Evolutionary conservation across 2,888 invertebrate genomes (phyloP).

Genomic region (Diaphora mendica): DNA sequence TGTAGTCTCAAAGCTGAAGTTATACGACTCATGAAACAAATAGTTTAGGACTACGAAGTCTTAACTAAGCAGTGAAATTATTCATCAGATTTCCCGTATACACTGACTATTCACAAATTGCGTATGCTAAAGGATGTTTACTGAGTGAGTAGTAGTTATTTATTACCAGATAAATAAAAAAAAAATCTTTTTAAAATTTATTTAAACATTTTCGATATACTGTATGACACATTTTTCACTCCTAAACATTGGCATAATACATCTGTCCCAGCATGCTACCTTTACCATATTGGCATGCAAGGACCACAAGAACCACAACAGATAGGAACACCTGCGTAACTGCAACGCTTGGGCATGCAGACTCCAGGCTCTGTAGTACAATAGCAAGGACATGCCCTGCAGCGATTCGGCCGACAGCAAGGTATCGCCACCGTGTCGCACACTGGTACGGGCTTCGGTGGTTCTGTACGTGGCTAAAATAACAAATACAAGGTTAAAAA

Average conservation of each 20-base stretch:
- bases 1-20: background rate
- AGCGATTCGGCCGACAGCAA: conserved; percentile 82
- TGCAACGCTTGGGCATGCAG: conserved; percentile 76
- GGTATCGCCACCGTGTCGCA: conserved; percentile 80
- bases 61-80: background rate
- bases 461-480: conserved; percentile 20
- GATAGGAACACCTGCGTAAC: conserved; percentile 77
- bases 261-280: background rate
- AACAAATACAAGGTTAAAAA: conserved; percentile 23
- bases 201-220: background rate
- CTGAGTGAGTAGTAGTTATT: background rate
- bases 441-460: conserved; percentile 58
- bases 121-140: background rate
- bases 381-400: conserved; percentile 86
- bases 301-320: conserved; percentile 74
- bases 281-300: conserved; percentile 81
- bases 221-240: background rate
- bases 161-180: background rate
- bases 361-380: conserved; percentile 77
- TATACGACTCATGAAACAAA: background rate
- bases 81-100: background rate
- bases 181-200: background rate
- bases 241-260: background rate
- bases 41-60: background rate
- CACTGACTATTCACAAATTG: background rate